phyloP scores from a whole-genome alignment of 2,113 vertebrate genomes.

The Haplochromis vanheusdeni region DNA sequence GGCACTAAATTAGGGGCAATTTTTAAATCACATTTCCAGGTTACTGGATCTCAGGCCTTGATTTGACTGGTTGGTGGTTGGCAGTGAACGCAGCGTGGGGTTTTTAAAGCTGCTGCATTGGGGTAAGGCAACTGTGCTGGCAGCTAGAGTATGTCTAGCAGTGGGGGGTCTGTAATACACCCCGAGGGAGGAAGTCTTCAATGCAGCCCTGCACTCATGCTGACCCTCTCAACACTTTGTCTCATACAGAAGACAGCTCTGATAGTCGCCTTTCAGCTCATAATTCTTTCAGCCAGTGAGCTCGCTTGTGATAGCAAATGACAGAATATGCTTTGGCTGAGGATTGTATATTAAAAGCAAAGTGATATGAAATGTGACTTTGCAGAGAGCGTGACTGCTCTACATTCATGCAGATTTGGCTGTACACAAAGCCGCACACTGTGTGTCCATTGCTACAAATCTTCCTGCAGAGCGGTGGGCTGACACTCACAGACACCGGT shows the following conservation, averaged over 20 bases:
- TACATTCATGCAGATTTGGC: slow-evolving; percentile 35
- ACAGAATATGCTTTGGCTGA: slow-evolving; percentile 15
- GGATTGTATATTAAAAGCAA: slow-evolving; percentile 24
- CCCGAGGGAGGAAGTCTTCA: slow-evolving; percentile 28
- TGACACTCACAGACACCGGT: slow-evolving; percentile 40
- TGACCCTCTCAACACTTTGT: slow-evolving; percentile 37
- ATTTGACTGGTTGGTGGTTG: slow-evolving; percentile 35
- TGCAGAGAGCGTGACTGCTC: slow-evolving; percentile 11
- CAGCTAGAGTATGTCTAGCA: background rate
- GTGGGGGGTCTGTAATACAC: slow-evolving; percentile 21
- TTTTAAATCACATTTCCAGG: slow-evolving; percentile 46
- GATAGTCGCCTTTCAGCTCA: slow-evolving; percentile 20
- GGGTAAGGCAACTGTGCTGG: slow-evolving; percentile 8
- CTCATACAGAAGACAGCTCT: slow-evolving; percentile 16
- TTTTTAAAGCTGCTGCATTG: slow-evolving; percentile 5
- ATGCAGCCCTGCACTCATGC: slow-evolving; percentile 4
- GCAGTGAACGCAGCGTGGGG: background rate
- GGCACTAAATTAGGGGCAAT: slow-evolving; percentile 38
- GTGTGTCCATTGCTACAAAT: slow-evolving; percentile 30
- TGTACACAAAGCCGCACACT: slow-evolving; percentile 18
- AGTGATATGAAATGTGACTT: slow-evolving; percentile 42
- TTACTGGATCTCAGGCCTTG: slow-evolving; percentile 44
- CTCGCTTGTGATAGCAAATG: background rate
- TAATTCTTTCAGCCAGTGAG: slow-evolving; percentile 16
- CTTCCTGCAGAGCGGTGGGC: slow-evolving; percentile 11